These are phyloP conservation scores for Pseudorhiza aurosa DNA, from an alignment of 30 jellyfish, hydroid and myxozoan genomes.

Conservation along the genomic window DNA sequence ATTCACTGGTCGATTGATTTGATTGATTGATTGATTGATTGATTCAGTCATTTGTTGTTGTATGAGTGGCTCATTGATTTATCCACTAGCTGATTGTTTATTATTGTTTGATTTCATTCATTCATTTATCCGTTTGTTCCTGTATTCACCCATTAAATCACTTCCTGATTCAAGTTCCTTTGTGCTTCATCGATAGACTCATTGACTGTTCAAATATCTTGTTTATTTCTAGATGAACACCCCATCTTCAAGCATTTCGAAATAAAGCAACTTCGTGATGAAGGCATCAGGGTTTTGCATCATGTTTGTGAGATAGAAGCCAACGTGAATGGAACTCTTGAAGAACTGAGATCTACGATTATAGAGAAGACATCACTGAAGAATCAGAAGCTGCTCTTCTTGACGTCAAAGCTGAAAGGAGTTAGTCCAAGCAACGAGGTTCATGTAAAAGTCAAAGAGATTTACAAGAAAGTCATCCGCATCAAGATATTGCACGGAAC, in stretches of 20 bases:
- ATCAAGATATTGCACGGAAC: conserved; percentile 66
- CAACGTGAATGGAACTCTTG: conserved; percentile 57
- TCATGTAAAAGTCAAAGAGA: conserved; percentile 27
- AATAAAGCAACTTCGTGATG: conserved; percentile 65
- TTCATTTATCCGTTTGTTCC: too few species aligned
- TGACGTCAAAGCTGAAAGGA: conserved; percentile 56
- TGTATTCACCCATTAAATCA: too few species aligned
- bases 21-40: too few species aligned
- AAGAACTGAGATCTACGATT: conserved; percentile 37
- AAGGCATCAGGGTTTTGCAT: conserved; percentile 46
- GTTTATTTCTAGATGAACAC: conserved; percentile 27
- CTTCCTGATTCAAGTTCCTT: too few species aligned
- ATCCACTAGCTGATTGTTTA: too few species aligned
- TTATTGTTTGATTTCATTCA: too few species aligned
- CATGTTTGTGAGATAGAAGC: conserved; percentile 24
- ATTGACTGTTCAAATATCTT: too few species aligned
- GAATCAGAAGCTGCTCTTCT: conserved; percentile 52
- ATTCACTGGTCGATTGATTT: too few species aligned
- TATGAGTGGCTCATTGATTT: too few species aligned
- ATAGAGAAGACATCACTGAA: conserved; percentile 27
- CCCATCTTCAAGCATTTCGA: conserved; percentile 38
- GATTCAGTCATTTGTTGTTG: too few species aligned
- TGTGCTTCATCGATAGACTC: too few species aligned
- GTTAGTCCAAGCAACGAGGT: conserved; percentile 69
- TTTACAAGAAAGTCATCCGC: conserved; percentile 31